Conservation (phyloP, 2,113 vertebrate species). For the Tiliqua scincoides region DNA sequence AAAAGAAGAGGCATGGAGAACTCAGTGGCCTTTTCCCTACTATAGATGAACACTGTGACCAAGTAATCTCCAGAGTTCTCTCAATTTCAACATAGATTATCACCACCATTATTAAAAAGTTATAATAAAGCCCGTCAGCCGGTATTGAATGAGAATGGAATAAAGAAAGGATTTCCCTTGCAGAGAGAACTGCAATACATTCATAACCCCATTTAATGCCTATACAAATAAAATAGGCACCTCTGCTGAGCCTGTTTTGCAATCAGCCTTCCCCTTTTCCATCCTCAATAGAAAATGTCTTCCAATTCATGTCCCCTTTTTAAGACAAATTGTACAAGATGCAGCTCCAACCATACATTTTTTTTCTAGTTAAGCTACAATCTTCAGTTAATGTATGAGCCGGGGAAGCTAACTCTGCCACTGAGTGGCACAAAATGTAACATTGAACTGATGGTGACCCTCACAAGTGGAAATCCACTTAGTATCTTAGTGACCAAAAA, state of each 20-base stretch:
- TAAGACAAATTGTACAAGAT: not conserved
- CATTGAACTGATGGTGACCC: fast-evolving
- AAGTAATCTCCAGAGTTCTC: slow-evolving; percentile 12
- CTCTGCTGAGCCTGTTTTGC: slow-evolving; percentile 34
- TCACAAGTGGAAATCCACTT: not conserved
- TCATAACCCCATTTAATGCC: slow-evolving; percentile 70
- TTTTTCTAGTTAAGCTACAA: not conserved
- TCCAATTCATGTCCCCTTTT: not conserved
- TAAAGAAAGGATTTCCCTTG: slow-evolving; percentile 65
- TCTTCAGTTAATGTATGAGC: not conserved
- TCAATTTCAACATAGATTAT: slow-evolving; percentile 36
- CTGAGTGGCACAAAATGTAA: fast-evolving
- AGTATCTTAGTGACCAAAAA: not conserved
- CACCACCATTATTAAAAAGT: slow-evolving; percentile 53
- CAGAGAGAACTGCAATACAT: slow-evolving; percentile 58
- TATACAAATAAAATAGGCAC: slow-evolving; percentile 52
- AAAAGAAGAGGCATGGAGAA: not conserved
- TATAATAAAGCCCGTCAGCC: slow-evolving; percentile 61
- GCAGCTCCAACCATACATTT: not conserved
- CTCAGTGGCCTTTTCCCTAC: slow-evolving; percentile 19
- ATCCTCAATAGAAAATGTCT: not conserved
- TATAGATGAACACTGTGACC: slow-evolving; percentile 2
- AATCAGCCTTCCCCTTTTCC: slow-evolving; percentile 33
- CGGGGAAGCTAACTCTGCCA: not conserved
- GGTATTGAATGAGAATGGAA: slow-evolving; percentile 39